Evolutionary conservation across 2,113 vertebrate genomes (phyloP), one percentile per base, ranked within the genome.

Genomic region (Indicator indicator): DNA sequence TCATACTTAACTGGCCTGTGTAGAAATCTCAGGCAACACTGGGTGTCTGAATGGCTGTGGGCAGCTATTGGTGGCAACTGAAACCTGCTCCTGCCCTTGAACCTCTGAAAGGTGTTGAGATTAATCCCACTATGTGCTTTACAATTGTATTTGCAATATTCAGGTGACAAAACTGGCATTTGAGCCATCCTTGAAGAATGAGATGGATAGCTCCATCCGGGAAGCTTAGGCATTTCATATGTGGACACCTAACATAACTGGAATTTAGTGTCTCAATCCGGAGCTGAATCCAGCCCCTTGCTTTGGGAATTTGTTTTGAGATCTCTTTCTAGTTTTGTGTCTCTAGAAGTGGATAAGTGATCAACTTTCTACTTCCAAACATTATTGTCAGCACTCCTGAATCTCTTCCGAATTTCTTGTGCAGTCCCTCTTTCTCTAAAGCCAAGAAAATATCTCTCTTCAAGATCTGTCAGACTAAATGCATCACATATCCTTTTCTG

Each of bases 221-320:
- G 13, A 5, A 86, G 4, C 24, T 67, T 38, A 64, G 24, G 32
- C 1, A 18, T 46, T 30, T 80, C 36, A 67, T 1, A 5, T 50
- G 17, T 12, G 38, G 58, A 21, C 21, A 75, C 5, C 11, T 48
- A 10, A 7, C 2, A 2, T 27, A 59, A 10, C 21, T 60, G 16
- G 58, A 83, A 72, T 48, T 62, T 13, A 62, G 38, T 19, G 23
- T 83, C n/a, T 74, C 19, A 78, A 6, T 58, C 38, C 32, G 44
- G n/a, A 72, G 19, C 5, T 83, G 46, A 71, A 74, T 17, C 8
- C 1, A 2, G 3, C 0, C 5, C 9, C 6, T 6, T 32, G 5
- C 2, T 63, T 72, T 38, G 9, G 4, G 5, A 24, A 2, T 1
- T 27, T 52, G n/a, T 86, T 86, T 38, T 60, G 11, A 16, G 26